Evolutionary conservation across 2,113 vertebrate species (phyloP).

Genomic region (Strix uralensis): DNA sequence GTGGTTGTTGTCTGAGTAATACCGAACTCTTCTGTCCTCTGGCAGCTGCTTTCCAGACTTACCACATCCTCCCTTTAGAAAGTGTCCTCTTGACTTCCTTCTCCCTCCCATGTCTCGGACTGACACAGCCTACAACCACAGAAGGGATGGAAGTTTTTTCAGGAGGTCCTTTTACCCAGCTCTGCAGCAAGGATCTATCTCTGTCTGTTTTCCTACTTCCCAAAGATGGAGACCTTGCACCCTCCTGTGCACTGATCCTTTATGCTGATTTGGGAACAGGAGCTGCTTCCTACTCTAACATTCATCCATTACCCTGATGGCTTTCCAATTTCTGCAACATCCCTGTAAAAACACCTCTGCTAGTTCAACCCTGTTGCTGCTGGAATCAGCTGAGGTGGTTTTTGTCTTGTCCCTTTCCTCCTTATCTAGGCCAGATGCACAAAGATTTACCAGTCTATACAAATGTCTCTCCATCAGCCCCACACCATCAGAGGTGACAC

Average conservation of each 20-base stretch:
- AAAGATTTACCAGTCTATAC: background rate
- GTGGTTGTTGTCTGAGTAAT: background rate
- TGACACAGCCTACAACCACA: background rate
- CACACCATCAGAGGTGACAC: background rate
- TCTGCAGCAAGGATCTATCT: background rate
- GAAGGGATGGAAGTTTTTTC: background rate
- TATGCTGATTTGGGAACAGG: rapidly evolving
- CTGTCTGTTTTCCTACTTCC: background rate
- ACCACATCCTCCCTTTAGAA: background rate
- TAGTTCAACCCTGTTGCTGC: background rate
- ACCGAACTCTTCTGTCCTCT: background rate
- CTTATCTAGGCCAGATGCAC: background rate
- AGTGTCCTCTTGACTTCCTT: background rate
- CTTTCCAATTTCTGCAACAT: background rate
- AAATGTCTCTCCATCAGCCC: background rate
- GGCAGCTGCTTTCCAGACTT: background rate
- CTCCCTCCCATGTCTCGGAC: background rate
- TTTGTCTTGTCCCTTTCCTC: background rate
- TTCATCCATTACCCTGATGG: background rate
- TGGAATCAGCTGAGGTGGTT: background rate
- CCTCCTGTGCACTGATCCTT: background rate
- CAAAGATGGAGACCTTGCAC: background rate
- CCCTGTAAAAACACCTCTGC: background rate
- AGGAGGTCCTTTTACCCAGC: background rate
- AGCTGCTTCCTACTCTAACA: background rate